These are phyloP conservation scores for Gymnoscopelus braueri DNA, from an alignment of 2,797 vertebrate genomes.

Conservation along the genomic window DNA sequence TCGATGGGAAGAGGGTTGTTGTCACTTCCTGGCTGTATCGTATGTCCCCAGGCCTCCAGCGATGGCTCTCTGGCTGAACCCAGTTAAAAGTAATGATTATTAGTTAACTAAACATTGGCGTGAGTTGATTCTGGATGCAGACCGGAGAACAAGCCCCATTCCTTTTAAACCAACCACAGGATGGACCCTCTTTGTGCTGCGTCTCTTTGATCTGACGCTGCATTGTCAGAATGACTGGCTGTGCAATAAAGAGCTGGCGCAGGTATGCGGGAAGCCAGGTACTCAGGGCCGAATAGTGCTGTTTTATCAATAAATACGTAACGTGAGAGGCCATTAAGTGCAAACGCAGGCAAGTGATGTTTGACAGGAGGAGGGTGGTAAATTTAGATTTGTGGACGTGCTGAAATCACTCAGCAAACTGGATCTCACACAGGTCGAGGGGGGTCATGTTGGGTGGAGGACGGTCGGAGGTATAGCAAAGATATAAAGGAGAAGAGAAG, in stretches of 20 bases:
- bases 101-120: conserved; percentile 81
- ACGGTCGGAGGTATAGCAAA: conserved; percentile 47
- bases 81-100: conserved; percentile 75
- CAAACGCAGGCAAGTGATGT: conserved; percentile 53
- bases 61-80: conserved; percentile 51
- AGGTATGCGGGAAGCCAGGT: conserved; percentile 61
- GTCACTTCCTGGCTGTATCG: conserved; percentile 71
- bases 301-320: conserved; percentile 75
- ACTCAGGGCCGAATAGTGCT: conserved; percentile 66
- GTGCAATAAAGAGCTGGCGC: conserved; percentile 56
- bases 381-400: conserved; percentile 71
- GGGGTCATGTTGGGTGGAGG: conserved; percentile 50
- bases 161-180: conserved; percentile 27
- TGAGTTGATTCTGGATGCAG: conserved; percentile 34
- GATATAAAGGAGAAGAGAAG: conserved; percentile 31
- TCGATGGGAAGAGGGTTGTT: conserved; percentile 66
- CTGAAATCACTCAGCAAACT: conserved; percentile 61
- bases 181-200: conserved; percentile 33
- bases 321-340: conserved; percentile 70
- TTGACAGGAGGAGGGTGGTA: conserved; percentile 56
- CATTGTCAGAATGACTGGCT: conserved; percentile 49
- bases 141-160: conserved; percentile 42
- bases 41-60: conserved; percentile 56
- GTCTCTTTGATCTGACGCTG: conserved; percentile 56
- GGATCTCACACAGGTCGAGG: conserved; percentile 38